Evolutionary conservation across 2,797 vertebrate genomes (phyloP).

Genomic region (Brotula barbata): DNA sequence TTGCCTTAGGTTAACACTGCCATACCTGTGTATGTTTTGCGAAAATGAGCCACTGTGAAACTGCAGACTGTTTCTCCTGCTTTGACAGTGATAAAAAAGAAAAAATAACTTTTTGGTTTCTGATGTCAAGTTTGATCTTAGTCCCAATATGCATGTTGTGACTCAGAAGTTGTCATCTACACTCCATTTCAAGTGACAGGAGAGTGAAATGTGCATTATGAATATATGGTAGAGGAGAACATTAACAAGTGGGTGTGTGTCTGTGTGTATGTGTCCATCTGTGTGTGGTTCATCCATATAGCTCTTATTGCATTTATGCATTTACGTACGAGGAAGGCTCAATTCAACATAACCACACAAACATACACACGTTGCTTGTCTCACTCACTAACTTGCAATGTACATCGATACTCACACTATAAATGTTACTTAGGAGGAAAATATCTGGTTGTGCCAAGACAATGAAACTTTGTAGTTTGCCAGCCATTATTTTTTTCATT

Average conservation of each 20-base stretch:
- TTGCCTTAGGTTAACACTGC: conserved; percentile 22
- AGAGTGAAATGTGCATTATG: not conserved
- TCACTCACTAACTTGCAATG: no score
- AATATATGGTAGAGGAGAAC: not conserved
- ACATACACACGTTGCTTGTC: no score
- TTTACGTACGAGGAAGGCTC: not conserved
- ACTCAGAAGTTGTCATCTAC: conserved; percentile 16
- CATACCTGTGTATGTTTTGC: conserved; percentile 18
- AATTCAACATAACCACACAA: conserved; percentile 1
- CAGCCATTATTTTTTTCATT: conserved; percentile 15
- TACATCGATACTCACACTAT: not conserved
- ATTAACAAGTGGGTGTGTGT: not conserved
- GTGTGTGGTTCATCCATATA: not conserved
- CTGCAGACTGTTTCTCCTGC: conserved; percentile 1
- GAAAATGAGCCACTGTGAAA: conserved; percentile 18
- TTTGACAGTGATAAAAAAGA: conserved; percentile 31
- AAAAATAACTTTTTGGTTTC: conserved; percentile 26
- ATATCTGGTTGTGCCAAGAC: not conserved
- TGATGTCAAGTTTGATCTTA: conserved; percentile 29
- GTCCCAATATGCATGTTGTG: conserved; percentile 26
- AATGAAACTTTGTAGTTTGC: conserved; percentile 18
- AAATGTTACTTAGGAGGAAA: conserved; percentile 10
- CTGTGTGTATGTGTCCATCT: not conserved
- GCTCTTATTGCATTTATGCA: not conserved
- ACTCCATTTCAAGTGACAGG: conserved; percentile 1